Evolutionary conservation across 2,113 vertebrate genomes (phyloP).

Genomic region (Thymallus thymallus): DNA sequence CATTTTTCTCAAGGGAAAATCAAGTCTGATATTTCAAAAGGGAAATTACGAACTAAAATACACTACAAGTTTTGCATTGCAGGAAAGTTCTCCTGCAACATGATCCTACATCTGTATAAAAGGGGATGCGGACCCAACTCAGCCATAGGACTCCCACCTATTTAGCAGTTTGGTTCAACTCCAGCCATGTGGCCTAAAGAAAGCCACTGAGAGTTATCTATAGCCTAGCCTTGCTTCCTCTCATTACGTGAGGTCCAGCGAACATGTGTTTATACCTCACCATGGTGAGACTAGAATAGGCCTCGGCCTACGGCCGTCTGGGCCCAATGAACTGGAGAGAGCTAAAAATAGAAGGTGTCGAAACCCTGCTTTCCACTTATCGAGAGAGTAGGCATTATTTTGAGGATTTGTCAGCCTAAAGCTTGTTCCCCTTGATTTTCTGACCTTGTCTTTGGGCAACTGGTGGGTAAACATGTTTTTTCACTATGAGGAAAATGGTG

Average conservation of each 20-base stretch:
- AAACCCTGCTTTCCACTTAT: conserved; percentile 51
- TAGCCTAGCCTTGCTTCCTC: conserved; percentile 31
- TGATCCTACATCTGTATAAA: too few relatives aligned
- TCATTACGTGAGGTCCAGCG: conserved; percentile 24
- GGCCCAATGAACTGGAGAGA: conserved; percentile 19
- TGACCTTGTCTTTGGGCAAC: background rate
- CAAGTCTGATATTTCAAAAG: too few relatives aligned
- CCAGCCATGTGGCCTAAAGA: background rate
- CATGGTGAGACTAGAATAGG: conserved; percentile 16
- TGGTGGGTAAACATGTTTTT: background rate
- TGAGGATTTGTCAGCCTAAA: conserved; percentile 29
- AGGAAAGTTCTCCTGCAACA: too few relatives aligned
- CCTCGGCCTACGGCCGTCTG: conserved; percentile 27
- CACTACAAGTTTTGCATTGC: too few relatives aligned
- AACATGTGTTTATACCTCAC: conserved; percentile 38
- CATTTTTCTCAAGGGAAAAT: too few relatives aligned
- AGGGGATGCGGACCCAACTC: background rate
- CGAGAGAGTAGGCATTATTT: conserved; percentile 48
- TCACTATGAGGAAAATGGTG: background rate
- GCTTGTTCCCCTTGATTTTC: conserved; percentile 29
- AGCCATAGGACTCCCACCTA: background rate
- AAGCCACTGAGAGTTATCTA: conserved; percentile 15
- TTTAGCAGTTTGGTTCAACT: background rate
- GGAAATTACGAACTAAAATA: too few relatives aligned
- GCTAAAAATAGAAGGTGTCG: conserved; percentile 55